These are phyloP conservation scores for Saguinus imperator DNA, from an alignment of 2,113 vertebrate species.

Conservation along the genomic window DNA sequence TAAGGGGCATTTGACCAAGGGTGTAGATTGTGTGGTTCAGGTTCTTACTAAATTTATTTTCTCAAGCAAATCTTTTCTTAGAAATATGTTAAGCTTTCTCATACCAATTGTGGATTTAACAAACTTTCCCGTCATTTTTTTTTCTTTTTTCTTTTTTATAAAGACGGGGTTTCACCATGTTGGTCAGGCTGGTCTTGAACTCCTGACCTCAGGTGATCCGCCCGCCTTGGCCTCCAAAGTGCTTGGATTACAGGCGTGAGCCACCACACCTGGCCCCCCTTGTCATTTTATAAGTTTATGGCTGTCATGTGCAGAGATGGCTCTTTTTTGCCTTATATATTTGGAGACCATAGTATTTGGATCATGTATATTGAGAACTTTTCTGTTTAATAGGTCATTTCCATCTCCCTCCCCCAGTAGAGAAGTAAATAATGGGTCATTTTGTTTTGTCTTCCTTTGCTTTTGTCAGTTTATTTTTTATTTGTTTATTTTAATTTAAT, in stretches of 20 bases:
- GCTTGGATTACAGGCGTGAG: too few relatives aligned
- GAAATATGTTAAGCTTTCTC: neutral
- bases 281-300: neutral
- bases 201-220: too few relatives aligned
- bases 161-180: too few relatives aligned
- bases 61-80: neutral
- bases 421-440: neutral
- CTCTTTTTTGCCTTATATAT: neutral
- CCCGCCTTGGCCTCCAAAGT: too few relatives aligned
- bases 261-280: too few relatives aligned
- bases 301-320: neutral
- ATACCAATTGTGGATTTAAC: neutral
- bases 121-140: neutral
- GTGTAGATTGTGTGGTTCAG: neutral
- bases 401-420: too few relatives aligned
- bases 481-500: neutral
- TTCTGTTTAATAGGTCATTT: neutral
- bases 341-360: neutral
- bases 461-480: neutral
- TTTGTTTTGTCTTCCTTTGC: neutral
- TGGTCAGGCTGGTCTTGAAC: too few relatives aligned
- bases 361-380: neutral
- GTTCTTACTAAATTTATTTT: neutral
- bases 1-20: neutral
- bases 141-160: neutral